Evolutionary conservation across 2,797 vertebrate species (phyloP), one percentile per base, ranked within the genome.

Genomic region (Mus minutoides): DNA sequence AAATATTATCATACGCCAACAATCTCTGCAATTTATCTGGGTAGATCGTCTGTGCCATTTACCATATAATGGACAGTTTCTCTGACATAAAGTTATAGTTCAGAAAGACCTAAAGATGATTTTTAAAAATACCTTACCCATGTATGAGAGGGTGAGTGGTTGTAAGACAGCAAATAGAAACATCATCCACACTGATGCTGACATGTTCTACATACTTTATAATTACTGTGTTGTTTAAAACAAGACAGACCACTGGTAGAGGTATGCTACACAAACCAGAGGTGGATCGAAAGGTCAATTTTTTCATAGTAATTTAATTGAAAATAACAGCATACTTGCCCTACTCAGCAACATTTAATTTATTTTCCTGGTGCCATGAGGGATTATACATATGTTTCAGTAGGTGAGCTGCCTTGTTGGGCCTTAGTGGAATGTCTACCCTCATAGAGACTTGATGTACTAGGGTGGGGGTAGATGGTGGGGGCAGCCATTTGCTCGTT

Each of bases 221-320:
- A 78, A 76, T 37, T 71, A 67, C 58, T 60, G 29, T 4, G 40
- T 85, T 91, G 34, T 12, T 91, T 92, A 60, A 89, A 17, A 56
- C 21, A 80, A 94, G 21, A 8, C 40, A 89, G 31, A 8, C 13
- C 13, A 58, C 19, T 29, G 69, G 21, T 79, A 0, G 64, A 87
- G 11, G 0, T 34, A 3, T 69, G 43, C 1, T 76, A 3, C 4
- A 14, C 43, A 94, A 94, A 97, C 54, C 11, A 9, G 69, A 83
- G 13, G 10, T 88, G 69, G 6, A 64, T 80, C n/a, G 17, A 92
- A 2, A 56, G 43, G 83, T 88, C 34, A 90, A 29, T 46, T 62
- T 95, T 95, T 85, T 90, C 6, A 64, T 34, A 91, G 52, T 1
- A 62, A 0, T 75, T 94, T 88, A 73, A 85, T 85, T 88, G 26